phyloP scores from a whole-genome alignment of 2,113 vertebrate genomes.

The Anoura caudifer region DNA sequence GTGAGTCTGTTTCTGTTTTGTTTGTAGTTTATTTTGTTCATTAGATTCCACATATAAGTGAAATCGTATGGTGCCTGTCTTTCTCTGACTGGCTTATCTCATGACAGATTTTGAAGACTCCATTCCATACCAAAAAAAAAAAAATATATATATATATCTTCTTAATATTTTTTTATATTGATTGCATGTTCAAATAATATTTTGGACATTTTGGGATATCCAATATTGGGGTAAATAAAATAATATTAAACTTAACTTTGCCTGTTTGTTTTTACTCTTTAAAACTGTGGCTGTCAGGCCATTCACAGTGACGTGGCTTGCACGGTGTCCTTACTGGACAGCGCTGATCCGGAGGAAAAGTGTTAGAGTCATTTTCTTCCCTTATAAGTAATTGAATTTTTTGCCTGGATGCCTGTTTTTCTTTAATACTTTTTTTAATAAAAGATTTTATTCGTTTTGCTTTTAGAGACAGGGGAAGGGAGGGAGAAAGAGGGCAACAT shows the following conservation, averaged over 20 bases:
- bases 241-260: neutral
- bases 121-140: neutral
- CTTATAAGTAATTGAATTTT: neutral
- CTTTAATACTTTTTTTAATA: neutral
- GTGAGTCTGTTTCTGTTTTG: no score
- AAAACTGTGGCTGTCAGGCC: neutral
- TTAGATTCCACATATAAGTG: no score
- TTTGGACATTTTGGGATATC: neutral
- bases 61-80: no score
- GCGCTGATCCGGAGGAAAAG: neutral
- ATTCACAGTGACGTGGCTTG: neutral
- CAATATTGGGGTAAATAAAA: neutral
- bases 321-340: neutral
- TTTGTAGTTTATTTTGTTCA: no score
- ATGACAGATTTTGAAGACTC: neutral
- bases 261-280: neutral
- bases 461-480: no score
- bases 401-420: neutral
- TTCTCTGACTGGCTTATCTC: neutral
- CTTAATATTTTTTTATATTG: neutral
- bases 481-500: no score
- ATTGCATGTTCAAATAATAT: neutral
- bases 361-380: neutral
- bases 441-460: no score
- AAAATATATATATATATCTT: neutral